A percentile compares a stretch with the other conserved stretches of the same genome.
Evolutionary conservation across 2,888 invertebrate species (phyloP).

Genomic region (Nomada goodeniana): DNA sequence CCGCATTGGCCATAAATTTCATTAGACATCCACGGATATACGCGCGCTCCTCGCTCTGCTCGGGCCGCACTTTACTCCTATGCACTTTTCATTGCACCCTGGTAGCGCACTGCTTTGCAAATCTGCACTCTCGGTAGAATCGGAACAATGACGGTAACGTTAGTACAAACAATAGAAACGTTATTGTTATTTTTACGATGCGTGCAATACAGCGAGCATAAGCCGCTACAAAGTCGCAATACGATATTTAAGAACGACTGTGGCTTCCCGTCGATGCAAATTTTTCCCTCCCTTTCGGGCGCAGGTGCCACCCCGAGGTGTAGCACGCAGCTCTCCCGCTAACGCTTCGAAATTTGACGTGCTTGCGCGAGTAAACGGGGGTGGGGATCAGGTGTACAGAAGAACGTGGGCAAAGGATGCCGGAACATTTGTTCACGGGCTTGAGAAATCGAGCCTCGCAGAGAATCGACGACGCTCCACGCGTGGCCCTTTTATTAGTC

Average conservation of each 20-base stretch:
- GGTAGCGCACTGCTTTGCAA: background rate
- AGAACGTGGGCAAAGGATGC: background rate
- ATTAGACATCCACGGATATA: background rate
- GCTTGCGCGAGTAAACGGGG: background rate
- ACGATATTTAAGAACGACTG: conserved; percentile 63
- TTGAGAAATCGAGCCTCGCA: conserved; percentile 26
- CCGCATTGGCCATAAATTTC: background rate
- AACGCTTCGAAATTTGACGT: background rate
- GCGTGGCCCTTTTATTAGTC: conserved; percentile 46
- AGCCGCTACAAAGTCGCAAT: conserved; percentile 61
- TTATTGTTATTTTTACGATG: conserved; percentile 40
- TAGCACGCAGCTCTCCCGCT: background rate
- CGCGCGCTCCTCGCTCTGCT: background rate
- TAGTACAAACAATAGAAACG: conserved; percentile 54
- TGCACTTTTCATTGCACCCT: conserved; percentile 25
- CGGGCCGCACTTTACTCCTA: background rate
- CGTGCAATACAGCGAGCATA: background rate
- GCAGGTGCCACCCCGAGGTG: background rate
- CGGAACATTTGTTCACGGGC: conserved; percentile 2
- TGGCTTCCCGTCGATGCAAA: conserved; percentile 29
- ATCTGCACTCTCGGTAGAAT: background rate
- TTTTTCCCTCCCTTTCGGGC: background rate
- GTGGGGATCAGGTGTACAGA: conserved; percentile 13
- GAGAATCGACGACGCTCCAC: conserved; percentile 34
- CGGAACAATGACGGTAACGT: conserved; percentile 35